phyloP scores from a whole-genome alignment of 2,888 invertebrate species.

The Cataglyphis rosenhaueri region DNA sequence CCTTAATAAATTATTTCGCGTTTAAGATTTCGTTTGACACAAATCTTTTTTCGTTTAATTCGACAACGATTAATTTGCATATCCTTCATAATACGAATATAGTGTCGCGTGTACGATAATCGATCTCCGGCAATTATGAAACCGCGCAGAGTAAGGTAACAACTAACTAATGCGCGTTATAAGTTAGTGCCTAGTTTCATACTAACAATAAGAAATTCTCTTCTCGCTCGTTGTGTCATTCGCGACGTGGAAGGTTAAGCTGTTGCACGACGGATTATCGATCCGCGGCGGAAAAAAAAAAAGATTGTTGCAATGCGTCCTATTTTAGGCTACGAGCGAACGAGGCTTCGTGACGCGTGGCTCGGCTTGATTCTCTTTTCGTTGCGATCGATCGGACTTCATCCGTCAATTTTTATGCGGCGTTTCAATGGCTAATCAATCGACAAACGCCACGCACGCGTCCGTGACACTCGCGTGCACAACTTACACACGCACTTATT shows the following conservation, averaged over 20 bases:
- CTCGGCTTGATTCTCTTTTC: constrained; percentile 57
- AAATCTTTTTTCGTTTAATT: not conserved
- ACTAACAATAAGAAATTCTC: constrained; percentile 40
- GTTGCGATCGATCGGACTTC: constrained; percentile 36
- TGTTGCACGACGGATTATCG: constrained; percentile 68
- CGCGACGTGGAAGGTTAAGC: constrained; percentile 56
- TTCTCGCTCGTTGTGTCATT: constrained; percentile 39
- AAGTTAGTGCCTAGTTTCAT: constrained; percentile 36
- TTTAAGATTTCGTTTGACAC: not conserved
- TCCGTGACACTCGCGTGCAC: not conserved
- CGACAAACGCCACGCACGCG: constrained; percentile 32
- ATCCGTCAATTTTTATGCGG: constrained; percentile 53
- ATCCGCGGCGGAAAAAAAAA: constrained; percentile 63
- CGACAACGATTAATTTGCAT: constrained; percentile 13
- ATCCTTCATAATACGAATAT: not conserved
- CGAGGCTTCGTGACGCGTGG: constrained; percentile 53
- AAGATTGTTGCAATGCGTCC: constrained; percentile 64
- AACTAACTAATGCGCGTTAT: constrained; percentile 27
- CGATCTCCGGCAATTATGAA: constrained; percentile 27
- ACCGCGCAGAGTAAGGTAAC: constrained; percentile 15
- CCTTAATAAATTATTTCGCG: not conserved
- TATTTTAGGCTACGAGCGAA: constrained; percentile 65
- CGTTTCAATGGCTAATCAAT: constrained; percentile 58
- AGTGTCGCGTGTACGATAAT: constrained; percentile 32
- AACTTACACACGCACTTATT: not conserved